Percentiles rank a stretch among this genome's conserved stretches.
Evolutionary conservation across 2,113 vertebrate species (phyloP).

Genomic region (Antechinus stuartii): DNA sequence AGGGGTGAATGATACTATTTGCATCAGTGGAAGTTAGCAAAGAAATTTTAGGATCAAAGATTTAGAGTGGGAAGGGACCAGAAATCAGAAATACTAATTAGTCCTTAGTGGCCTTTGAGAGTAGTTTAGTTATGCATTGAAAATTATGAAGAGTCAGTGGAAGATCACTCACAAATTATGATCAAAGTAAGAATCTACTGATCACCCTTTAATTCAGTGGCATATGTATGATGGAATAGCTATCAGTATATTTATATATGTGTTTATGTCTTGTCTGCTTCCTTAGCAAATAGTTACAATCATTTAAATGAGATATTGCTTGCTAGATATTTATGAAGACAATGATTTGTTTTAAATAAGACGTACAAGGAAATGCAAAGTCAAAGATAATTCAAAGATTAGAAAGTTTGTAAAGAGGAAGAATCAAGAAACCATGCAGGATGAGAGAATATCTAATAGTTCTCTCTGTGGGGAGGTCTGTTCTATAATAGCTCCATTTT

Average conservation of each 20-base stretch:
- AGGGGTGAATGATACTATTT: not conserved
- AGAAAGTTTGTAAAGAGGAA: conserved; percentile 28
- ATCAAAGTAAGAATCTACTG: not conserved
- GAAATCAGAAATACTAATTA: not conserved
- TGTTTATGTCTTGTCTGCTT: not conserved
- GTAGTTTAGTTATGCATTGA: not conserved
- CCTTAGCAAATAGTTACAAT: not conserved
- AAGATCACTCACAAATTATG: not conserved
- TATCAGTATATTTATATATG: accelerated
- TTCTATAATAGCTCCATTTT: conserved; percentile 57
- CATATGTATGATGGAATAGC: not conserved
- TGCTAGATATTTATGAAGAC: not conserved
- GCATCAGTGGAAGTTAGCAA: not conserved
- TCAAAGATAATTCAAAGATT: conserved; percentile 36
- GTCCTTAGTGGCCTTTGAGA: not conserved
- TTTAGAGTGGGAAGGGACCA: not conserved
- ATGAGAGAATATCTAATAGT: conserved; percentile 45
- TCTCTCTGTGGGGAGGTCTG: conserved; percentile 52
- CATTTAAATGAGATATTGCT: not conserved
- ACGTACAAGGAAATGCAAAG: conserved; percentile 39
- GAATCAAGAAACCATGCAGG: conserved; percentile 46
- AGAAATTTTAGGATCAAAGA: not conserved
- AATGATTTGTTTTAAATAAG: not conserved
- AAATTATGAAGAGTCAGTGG: not conserved
- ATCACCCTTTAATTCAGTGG: not conserved